Evolutionary conservation across 2,113 vertebrate species (phyloP).

Genomic region (Herpetotheres cachinnans): DNA sequence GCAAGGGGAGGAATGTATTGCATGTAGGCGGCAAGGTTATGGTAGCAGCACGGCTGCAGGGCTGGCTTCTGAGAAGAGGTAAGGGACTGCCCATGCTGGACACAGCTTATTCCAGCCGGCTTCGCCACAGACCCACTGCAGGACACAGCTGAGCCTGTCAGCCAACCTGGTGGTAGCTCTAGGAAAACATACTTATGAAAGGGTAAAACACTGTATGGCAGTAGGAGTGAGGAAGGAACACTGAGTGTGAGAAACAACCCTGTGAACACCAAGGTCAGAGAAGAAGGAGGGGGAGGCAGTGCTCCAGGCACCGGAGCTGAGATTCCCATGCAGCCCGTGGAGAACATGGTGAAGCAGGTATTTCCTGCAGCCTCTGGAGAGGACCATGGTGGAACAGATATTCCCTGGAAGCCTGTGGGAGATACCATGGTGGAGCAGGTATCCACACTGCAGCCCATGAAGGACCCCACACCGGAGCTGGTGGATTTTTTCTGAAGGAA

Average conservation of each 20-base stretch:
- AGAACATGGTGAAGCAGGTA: too few species aligned
- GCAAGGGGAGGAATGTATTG: not conserved
- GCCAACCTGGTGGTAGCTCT: not conserved
- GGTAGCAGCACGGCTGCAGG: not conserved
- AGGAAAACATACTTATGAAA: not conserved
- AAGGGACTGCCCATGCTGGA: not conserved
- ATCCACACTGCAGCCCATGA: not conserved
- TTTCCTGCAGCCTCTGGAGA: not conserved
- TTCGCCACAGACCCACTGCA: not conserved
- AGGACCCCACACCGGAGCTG: not conserved
- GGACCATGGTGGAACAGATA: not conserved
- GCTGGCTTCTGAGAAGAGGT: not conserved
- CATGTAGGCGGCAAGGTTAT: not conserved
- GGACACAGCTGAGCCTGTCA: not conserved
- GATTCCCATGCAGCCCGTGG: not conserved
- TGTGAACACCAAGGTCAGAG: not conserved
- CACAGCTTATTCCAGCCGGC: not conserved
- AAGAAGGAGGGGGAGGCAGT: not conserved
- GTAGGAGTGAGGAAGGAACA: not conserved
- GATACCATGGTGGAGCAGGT: not conserved
- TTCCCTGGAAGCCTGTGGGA: not conserved
- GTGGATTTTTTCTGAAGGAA: not conserved
- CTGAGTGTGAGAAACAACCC: not conserved
- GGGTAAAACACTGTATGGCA: not conserved
- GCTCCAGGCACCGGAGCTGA: not conserved